These are phyloP conservation scores for Folsomia manolachei DNA, from an alignment of 2,888 invertebrate species.

Conservation along the genomic window DNA sequence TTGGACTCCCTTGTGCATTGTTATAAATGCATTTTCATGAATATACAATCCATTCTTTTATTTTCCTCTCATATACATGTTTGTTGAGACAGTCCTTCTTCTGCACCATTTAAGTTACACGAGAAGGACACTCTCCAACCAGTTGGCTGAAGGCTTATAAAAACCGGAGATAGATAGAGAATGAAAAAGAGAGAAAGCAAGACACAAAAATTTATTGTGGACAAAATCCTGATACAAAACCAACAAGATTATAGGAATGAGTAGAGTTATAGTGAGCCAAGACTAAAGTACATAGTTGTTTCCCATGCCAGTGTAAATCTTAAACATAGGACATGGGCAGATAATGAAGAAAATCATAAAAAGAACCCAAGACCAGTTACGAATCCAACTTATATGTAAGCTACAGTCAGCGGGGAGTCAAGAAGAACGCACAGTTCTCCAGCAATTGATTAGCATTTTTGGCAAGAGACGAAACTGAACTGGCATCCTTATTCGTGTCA, in stretches of 20 bases:
- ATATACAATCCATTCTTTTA: too few species aligned
- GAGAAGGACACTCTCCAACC: too few species aligned
- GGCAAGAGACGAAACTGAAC: constrained; percentile 31
- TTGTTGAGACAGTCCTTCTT: too few species aligned
- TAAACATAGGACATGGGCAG: not conserved
- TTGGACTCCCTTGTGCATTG: not conserved
- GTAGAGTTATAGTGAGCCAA: not conserved
- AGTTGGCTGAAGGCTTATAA: not conserved
- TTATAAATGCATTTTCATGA: not conserved
- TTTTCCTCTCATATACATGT: too few species aligned
- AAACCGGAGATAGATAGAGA: not conserved
- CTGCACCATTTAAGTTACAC: too few species aligned
- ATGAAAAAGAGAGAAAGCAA: not conserved
- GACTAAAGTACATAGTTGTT: too few species aligned
- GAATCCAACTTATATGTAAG: not conserved
- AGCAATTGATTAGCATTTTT: constrained; percentile 49
- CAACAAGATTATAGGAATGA: not conserved
- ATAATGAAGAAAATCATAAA: constrained; percentile 10
- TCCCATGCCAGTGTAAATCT: too few species aligned
- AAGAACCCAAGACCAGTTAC: not conserved
- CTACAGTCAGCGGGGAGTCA: constrained; percentile 28
- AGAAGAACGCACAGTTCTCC: constrained; percentile 37
- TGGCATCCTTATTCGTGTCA: not conserved
- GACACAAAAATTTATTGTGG: not conserved
- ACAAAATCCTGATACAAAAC: not conserved